Base-by-base conservation (phyloP, 2,113 vertebrate genomes). In the Saguinus imperator region DNA sequence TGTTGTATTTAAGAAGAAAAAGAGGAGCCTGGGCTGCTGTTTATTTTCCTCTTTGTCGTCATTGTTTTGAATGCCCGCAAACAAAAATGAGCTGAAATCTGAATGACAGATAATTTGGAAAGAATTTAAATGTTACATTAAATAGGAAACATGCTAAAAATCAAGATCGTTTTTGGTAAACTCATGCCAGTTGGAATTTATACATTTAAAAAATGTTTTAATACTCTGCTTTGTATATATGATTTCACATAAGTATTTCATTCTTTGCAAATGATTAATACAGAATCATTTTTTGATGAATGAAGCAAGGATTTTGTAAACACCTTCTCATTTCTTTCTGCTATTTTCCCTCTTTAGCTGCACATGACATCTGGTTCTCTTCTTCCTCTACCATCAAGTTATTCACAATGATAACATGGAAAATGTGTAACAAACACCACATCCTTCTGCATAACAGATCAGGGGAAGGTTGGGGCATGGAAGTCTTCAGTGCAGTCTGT, bases 211-310 rank as follows among this genome's bases (percentile, higher is more conserved):
- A 81, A 85, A 80, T 20, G 48, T 87, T 89, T 88, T 76, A 79
- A 93, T 92, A 27, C 25, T 23, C 57, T 17, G 83, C 23, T 93
- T 35, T 95, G 61, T 58, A 14, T 70, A 35, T 92, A 87, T 89
- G 93, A 79, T 91, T 84, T 66, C 58, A 17, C 55, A 11, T 61
- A 64, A 43, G 52, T 3, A 21, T 55, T 61, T 40, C 16, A 6
- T 73, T 93, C 95, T 93, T 95, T 52, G 75, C 16, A 50, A 91
- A 79, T 84, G 91, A 97, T 95, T 93, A 93, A 93, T 95, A 94
- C 3, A 43, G 43, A 58, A 43, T 57, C 40, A 89, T 92, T 76
- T 94, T 87, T 96, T 70, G 29, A 75, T 89, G 93, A 95, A 85
- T n/a, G 87, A 84, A 92, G 84, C 83, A 50, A 58, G 88, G 27